Conservation (phyloP, 1,140 invertebrate species). For the Pteromalus puparum region DNA sequence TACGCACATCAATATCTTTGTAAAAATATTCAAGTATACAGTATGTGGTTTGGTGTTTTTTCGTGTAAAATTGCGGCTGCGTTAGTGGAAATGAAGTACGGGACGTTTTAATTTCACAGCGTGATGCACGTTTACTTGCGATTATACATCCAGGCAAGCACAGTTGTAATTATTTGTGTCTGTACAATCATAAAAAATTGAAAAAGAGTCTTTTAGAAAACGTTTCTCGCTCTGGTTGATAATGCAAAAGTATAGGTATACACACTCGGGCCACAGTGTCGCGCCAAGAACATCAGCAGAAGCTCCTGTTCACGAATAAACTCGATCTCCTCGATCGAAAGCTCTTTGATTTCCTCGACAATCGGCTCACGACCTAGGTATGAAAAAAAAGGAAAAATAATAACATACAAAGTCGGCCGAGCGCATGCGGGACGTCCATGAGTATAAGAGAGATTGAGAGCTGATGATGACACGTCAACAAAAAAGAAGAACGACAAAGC, state of each 20-base stretch:
- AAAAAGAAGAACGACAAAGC: neutral
- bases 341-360: neutral
- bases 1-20: neutral
- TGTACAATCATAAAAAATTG: neutral
- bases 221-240: neutral
- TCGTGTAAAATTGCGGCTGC: neutral
- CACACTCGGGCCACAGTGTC: neutral
- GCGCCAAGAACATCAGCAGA: too few species aligned
- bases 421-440: neutral
- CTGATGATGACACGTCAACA: neutral
- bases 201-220: neutral
- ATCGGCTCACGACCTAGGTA: neutral
- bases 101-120: neutral
- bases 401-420: neutral
- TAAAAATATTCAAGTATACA: neutral
- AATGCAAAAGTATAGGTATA: neutral
- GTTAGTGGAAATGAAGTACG: neutral
- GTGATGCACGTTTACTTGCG: neutral
- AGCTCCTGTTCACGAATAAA: too few species aligned
- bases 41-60: neutral
- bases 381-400: neutral
- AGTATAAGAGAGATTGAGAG: neutral
- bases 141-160: neutral
- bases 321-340: too few species aligned
- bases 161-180: too few species aligned